Conservation (phyloP, 2,888 invertebrate species). For the Ectobius pallidus region DNA sequence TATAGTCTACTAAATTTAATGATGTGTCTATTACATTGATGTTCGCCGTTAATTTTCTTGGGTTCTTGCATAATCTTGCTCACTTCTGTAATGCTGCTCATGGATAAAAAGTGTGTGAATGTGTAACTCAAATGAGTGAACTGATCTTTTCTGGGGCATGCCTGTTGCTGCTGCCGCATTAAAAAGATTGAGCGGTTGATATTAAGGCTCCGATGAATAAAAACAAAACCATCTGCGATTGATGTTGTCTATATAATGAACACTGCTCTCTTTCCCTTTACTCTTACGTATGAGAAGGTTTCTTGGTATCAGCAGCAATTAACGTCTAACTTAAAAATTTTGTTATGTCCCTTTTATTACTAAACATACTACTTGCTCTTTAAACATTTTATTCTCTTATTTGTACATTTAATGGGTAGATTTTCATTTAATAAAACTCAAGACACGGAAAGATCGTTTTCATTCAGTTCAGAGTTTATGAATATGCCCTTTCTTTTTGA, state of each 20-base stretch:
- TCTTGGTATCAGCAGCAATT: no score
- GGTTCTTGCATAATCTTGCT: no score
- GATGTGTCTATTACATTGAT: no score
- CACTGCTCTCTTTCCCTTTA: not conserved
- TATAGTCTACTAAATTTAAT: no score
- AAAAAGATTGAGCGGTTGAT: constrained; percentile 18
- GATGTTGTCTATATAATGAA: constrained; percentile 30
- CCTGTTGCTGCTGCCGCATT: no score
- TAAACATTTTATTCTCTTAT: not conserved
- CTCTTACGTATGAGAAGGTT: no score
- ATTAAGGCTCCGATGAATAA: constrained; percentile 32
- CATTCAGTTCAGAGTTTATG: not conserved
- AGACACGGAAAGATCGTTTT: not conserved
- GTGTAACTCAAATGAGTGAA: no score
- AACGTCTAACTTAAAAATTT: not conserved
- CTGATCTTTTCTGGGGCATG: constrained; percentile 20
- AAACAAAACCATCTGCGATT: constrained; percentile 37
- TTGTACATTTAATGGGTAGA: not conserved
- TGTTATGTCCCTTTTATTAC: not conserved
- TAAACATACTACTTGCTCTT: not conserved
- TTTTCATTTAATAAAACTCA: not conserved
- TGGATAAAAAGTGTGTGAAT: no score
- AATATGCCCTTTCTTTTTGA: not conserved
- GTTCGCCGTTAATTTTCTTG: no score
- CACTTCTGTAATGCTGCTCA: no score